These are phyloP conservation scores for Nixonia krombeini DNA, from an alignment of 1,140 invertebrate genomes.

Conservation along the genomic window DNA sequence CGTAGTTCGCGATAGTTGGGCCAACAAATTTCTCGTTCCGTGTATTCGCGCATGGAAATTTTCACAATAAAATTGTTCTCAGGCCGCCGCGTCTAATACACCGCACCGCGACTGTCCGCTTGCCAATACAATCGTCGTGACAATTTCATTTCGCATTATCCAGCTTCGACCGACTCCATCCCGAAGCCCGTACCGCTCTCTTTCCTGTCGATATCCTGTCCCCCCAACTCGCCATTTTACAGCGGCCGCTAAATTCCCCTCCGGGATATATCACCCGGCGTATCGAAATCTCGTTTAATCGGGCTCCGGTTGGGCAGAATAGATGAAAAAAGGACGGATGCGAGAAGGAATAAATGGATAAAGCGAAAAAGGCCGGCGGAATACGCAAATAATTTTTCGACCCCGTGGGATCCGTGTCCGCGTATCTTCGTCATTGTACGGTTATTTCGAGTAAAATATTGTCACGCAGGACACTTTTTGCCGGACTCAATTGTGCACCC, in stretches of 20 bases:
- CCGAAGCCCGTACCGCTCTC: conserved; percentile 19
- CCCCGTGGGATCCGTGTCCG: conserved; percentile 19
- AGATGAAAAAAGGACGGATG: conserved; percentile 38
- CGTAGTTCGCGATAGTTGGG: too few relatives aligned
- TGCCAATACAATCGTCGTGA: too few relatives aligned
- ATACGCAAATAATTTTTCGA: conserved; percentile 45
- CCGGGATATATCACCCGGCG: conserved; percentile 54
- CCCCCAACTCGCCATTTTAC: conserved; percentile 44
- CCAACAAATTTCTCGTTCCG: too few relatives aligned
- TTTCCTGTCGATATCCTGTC: conserved; percentile 39
- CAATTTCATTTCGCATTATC: conserved; percentile 6
- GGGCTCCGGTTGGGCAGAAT: conserved; percentile 51
- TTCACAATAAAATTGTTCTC: too few relatives aligned
- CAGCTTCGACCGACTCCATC: too few relatives aligned
- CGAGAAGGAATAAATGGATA: conserved; percentile 34
- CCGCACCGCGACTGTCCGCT: too few relatives aligned
- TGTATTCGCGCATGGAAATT: too few relatives aligned
- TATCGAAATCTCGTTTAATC: conserved; percentile 65
- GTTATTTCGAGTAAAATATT: neutral
- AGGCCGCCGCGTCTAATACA: too few relatives aligned
- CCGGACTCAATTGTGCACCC: too few relatives aligned
- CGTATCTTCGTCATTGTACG: conserved; percentile 4
- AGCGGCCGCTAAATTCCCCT: conserved; percentile 57
- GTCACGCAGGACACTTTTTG: neutral
- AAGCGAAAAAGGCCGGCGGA: conserved; percentile 31